Conservation (phyloP, 2,113 vertebrate genomes). For the Tenebrosternarchus preto region DNA sequence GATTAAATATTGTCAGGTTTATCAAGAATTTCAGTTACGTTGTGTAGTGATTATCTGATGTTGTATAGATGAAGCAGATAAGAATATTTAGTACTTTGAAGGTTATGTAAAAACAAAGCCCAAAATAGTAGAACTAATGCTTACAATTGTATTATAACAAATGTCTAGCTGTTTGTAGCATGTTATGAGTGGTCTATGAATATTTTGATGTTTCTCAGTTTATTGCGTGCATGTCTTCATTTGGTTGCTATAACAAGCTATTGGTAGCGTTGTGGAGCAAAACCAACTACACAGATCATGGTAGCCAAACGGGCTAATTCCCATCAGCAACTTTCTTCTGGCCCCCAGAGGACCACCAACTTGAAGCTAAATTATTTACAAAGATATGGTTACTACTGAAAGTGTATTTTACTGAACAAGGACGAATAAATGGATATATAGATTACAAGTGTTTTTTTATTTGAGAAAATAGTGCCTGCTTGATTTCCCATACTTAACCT, state of each 20-base stretch:
- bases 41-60: not conserved
- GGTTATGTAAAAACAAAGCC: not conserved
- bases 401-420: too few species aligned
- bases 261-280: not conserved
- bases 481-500: too few species aligned
- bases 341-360: not conserved
- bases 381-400: too few species aligned
- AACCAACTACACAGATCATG: not conserved
- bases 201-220: too few species aligned
- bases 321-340: not conserved
- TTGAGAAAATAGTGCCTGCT: too few species aligned
- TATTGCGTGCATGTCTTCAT: not conserved
- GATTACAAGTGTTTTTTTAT: too few species aligned
- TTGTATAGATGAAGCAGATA: not conserved
- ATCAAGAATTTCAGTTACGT: not conserved
- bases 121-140: not conserved
- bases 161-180: not conserved
- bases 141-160: too few species aligned
- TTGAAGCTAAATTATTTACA: not conserved
- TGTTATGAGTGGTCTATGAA: not conserved
- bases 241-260: not conserved
- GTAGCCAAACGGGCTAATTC: not conserved
- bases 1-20: not conserved
- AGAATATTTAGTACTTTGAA: not conserved
- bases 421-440: too few species aligned